Percentiles rank a stretch among this genome's conserved stretches.
Conservation (phyloP, 1,140 invertebrate genomes). For the Chionoecetes opilio region DNA sequence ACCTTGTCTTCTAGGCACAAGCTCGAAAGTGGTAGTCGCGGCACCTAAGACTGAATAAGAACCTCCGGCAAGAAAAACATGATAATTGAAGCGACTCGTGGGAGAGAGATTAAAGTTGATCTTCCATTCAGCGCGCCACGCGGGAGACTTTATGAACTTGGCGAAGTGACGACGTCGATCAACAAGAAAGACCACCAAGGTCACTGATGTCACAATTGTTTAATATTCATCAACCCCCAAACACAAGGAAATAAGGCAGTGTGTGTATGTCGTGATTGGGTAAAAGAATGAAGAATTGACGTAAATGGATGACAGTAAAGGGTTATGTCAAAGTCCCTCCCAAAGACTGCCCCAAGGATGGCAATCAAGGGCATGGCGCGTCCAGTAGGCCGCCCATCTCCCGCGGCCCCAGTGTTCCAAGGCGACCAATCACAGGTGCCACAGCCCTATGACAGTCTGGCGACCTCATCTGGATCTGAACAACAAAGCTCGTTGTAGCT, state of each 20-base stretch:
- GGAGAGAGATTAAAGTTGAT: neutral
- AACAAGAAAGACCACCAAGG: neutral
- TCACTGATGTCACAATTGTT: neutral
- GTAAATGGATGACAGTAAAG: too few species aligned
- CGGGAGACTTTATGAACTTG: neutral
- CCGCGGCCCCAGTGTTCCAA: too few species aligned
- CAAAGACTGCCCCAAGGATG: too few species aligned
- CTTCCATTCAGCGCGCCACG: neutral
- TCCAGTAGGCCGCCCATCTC: too few species aligned
- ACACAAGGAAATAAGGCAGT: neutral
- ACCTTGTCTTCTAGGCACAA: neutral
- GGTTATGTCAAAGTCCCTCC: too few species aligned
- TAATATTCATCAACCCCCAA: neutral
- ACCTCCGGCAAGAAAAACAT: neutral
- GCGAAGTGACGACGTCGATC: neutral
- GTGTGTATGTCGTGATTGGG: too few species aligned
- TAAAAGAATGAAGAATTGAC: too few species aligned
- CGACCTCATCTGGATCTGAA: too few species aligned
- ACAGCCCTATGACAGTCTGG: too few species aligned
- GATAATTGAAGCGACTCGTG: neutral
- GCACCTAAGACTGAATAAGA: neutral
- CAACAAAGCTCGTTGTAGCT: too few species aligned
- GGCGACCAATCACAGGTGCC: too few species aligned
- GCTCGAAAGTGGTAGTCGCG: neutral
- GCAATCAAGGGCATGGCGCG: too few species aligned